These are phyloP conservation scores for Automeris io DNA, from an alignment of 2,888 invertebrate species.

Conservation along the genomic window DNA sequence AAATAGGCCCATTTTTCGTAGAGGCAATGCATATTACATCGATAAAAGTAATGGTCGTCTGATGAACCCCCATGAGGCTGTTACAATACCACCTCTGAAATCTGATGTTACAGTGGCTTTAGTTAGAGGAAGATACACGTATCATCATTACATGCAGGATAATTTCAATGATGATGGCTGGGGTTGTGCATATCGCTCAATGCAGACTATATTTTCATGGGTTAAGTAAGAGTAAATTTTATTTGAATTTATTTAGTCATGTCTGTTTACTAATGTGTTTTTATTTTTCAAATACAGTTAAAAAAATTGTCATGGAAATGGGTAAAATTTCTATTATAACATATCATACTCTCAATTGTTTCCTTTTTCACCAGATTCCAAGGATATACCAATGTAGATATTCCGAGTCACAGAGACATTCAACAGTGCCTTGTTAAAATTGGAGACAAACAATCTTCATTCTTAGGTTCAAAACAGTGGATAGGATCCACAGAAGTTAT, in stretches of 20 bases:
- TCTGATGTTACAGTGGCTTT: slow-evolving; percentile 51
- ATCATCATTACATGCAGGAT: slow-evolving; percentile 98
- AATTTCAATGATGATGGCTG: slow-evolving; percentile 97
- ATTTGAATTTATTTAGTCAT: too few relatives aligned
- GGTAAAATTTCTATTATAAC: too few relatives aligned
- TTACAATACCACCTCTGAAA: slow-evolving; percentile 49
- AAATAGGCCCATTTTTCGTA: slow-evolving; percentile 84
- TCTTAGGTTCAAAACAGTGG: slow-evolving; percentile 96
- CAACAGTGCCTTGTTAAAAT: slow-evolving; percentile 96
- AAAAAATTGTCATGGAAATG: too few relatives aligned
- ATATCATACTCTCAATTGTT: too few relatives aligned
- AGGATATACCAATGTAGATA: slow-evolving; percentile 84
- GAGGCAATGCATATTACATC: slow-evolving; percentile 78
- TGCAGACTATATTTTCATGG: slow-evolving; percentile 98
- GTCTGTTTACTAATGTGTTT: too few relatives aligned
- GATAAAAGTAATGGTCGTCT: slow-evolving; percentile 76
- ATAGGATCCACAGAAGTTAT: slow-evolving; percentile 98
- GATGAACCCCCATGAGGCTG: slow-evolving; percentile 84
- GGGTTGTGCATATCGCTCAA: slow-evolving; percentile 99
- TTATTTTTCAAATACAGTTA: too few relatives aligned
- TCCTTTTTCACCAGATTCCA: slow-evolving; percentile 85
- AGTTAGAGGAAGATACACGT: slow-evolving; percentile 91
- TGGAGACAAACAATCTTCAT: slow-evolving; percentile 92
- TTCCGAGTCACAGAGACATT: slow-evolving; percentile 91
- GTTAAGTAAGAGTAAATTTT: slow-evolving; percentile 76